phyloP scores from a whole-genome alignment of 2,888 invertebrate genomes.

The Pammene fasciana region DNA sequence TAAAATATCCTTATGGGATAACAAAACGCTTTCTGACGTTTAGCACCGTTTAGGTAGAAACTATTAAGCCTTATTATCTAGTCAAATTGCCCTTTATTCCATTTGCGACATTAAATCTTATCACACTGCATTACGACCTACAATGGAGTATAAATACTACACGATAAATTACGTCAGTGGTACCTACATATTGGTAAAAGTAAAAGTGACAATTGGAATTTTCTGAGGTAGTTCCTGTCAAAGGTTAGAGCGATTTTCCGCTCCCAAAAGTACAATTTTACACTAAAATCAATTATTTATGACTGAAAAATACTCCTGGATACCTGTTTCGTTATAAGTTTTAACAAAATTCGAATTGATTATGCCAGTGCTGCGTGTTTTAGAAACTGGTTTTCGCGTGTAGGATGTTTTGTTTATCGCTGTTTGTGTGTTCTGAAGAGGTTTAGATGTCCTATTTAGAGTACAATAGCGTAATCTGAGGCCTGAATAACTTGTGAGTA shows the following conservation, averaged over 20 bases:
- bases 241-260: slow-evolving; percentile 35
- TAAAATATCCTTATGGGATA: background rate
- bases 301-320: background rate
- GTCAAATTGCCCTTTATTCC: too few relatives aligned
- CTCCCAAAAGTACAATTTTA: slow-evolving; percentile 17
- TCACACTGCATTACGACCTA: fast-evolving
- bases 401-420: slow-evolving; percentile 44
- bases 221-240: slow-evolving; percentile 29
- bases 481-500: slow-evolving; percentile 50
- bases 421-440: slow-evolving; percentile 32
- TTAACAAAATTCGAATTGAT: background rate
- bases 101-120: background rate
- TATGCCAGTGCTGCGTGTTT: slow-evolving; percentile 16
- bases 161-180: background rate
- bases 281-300: slow-evolving; percentile 1
- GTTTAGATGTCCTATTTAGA: slow-evolving; percentile 63
- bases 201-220: slow-evolving; percentile 40
- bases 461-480: slow-evolving; percentile 59
- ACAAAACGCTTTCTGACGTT: slow-evolving; percentile 30
- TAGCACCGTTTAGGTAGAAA: slow-evolving; percentile 12
- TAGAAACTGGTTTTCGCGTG: slow-evolving; percentile 32
- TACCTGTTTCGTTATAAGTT: slow-evolving; percentile 8
- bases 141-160: background rate
- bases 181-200: background rate
- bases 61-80: background rate